Conservation (phyloP, 2,113 vertebrate genomes). For the Scolopax mira region DNA sequence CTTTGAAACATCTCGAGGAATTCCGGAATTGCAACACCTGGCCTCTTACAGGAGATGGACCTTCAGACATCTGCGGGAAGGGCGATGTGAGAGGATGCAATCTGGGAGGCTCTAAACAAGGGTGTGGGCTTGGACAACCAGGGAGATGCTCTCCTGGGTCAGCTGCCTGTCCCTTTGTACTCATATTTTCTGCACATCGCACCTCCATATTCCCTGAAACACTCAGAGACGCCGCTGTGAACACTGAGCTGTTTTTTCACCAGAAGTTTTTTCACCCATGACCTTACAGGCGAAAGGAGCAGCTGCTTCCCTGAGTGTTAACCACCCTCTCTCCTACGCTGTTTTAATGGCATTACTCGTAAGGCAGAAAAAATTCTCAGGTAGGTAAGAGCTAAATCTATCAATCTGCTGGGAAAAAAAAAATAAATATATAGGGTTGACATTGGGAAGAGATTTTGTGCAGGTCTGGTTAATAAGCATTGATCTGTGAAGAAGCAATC, state of each 20-base stretch:
- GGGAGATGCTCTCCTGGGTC: not conserved
- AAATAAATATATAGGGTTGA: too few species aligned
- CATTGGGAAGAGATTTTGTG: not conserved
- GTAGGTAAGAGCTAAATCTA: not conserved
- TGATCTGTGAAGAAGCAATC: not conserved
- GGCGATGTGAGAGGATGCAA: accelerated
- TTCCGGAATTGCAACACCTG: not conserved
- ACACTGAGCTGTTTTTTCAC: accelerated
- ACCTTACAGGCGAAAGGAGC: not conserved
- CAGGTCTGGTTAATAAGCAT: not conserved
- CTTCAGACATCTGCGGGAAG: accelerated
- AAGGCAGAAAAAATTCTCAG: not conserved
- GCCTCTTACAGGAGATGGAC: not conserved
- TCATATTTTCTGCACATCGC: not conserved
- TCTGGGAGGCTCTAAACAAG: not conserved
- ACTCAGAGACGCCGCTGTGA: not conserved
- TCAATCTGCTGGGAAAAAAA: not conserved
- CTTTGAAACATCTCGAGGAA: not conserved
- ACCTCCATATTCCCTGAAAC: not conserved
- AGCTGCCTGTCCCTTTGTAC: not conserved
- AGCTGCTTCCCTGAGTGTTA: not conserved
- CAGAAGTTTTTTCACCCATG: not conserved
- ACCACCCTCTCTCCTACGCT: not conserved
- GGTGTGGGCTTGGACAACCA: not conserved
- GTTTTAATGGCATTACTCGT: not conserved